Percentiles rank a stretch among this genome's conserved stretches.
These are phyloP conservation scores for Meandrusa payeni DNA, from an alignment of 2,888 invertebrate genomes.

Conservation along the genomic window DNA sequence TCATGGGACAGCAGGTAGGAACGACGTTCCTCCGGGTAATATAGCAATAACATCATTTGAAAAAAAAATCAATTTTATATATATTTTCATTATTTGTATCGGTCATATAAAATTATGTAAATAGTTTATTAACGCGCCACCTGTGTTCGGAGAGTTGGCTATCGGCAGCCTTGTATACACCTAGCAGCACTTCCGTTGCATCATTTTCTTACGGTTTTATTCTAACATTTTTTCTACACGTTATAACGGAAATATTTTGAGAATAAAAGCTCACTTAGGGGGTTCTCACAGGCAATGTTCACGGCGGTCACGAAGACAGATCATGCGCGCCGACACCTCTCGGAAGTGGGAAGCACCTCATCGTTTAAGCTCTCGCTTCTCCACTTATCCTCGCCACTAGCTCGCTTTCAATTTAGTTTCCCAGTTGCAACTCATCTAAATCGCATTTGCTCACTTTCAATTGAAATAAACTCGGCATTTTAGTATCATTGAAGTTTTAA, in stretches of 20 bases:
- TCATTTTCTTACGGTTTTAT: too few species aligned
- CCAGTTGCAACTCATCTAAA: not conserved
- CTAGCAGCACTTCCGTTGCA: too few species aligned
- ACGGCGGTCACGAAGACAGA: constrained; percentile 20
- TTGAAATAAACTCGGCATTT: not conserved
- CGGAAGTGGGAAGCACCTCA: constrained; percentile 8
- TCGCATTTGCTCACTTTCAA: not conserved
- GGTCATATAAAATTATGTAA: too few species aligned
- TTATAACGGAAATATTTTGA: not conserved
- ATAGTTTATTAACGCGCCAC: too few species aligned
- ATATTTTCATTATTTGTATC: too few species aligned
- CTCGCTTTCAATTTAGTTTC: constrained; percentile 1
- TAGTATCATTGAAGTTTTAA: not conserved
- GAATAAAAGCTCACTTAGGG: not conserved
- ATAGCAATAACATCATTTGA: too few species aligned
- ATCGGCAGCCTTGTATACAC: too few species aligned
- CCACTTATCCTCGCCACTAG: not conserved
- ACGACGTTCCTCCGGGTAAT: too few species aligned
- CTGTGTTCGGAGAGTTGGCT: too few species aligned
- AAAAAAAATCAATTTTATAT: too few species aligned
- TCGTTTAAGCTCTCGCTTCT: constrained; percentile 7
- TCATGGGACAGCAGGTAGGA: too few species aligned
- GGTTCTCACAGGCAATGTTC: constrained; percentile 15
- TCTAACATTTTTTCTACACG: too few species aligned
- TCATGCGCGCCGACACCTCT: constrained; percentile 24